phyloP scores from a whole-genome alignment of 2,888 invertebrate genomes.

The Brassicogethes aeneus region DNA sequence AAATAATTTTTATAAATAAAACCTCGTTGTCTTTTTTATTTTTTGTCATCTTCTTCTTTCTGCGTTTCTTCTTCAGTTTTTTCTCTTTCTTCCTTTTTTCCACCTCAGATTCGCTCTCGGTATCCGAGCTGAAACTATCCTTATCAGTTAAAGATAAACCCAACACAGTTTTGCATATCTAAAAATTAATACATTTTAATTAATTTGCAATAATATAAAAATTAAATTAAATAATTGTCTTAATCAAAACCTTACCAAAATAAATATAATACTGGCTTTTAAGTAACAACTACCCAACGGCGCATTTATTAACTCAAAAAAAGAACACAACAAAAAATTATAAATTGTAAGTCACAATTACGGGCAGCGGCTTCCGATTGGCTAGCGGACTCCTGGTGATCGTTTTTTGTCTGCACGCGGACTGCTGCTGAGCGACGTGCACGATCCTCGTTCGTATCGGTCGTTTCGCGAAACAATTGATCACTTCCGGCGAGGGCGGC shows the following conservation, averaged over 20 bases:
- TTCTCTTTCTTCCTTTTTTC: conserved; percentile 17
- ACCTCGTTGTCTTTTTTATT: conserved; percentile 10
- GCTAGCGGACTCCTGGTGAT: conserved; percentile 33
- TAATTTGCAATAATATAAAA: too few species aligned
- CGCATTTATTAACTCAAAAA: too few species aligned
- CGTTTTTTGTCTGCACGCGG: conserved; percentile 19
- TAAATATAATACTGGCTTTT: too few species aligned
- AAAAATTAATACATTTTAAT: conserved; percentile 15
- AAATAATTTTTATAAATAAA: neutral
- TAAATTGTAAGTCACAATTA: conserved; percentile 29
- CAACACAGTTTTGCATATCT: conserved; percentile 52
- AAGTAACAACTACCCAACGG: too few species aligned
- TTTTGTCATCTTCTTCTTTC: conserved; percentile 24
- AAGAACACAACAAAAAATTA: too few species aligned
- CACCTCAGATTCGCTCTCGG: conserved; percentile 18
- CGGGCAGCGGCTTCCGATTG: conserved; percentile 51
- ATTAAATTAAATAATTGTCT: too few species aligned
- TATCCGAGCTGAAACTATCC: conserved; percentile 17
- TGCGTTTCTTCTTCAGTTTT: conserved; percentile 15
- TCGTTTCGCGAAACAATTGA: conserved; percentile 37
- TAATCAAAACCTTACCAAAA: too few species aligned
- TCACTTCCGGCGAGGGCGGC: conserved; percentile 60
- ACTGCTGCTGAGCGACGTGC: neutral
- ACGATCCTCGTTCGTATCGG: conserved; percentile 18
- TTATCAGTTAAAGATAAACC: conserved; percentile 38